Evolutionary conservation across 2,888 invertebrate species (phyloP).

Genomic region (Platypus cylindrus): DNA sequence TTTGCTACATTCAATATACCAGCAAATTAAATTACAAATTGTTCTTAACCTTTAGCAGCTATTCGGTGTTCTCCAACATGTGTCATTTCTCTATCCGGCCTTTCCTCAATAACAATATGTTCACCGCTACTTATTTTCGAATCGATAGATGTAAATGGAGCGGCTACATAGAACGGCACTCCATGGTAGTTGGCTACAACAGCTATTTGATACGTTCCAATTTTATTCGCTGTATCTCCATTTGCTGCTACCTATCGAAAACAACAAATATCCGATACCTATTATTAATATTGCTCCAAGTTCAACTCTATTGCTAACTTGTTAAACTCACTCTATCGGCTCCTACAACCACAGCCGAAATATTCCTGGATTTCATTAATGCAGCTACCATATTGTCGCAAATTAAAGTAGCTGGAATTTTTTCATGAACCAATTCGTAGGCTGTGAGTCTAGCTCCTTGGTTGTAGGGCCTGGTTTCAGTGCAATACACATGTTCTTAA

Average conservation of each 20-base stretch:
- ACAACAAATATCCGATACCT: neutral
- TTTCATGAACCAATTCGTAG: conserved; percentile 85
- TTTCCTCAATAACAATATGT: conserved; percentile 85
- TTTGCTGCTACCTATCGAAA: conserved; percentile 66
- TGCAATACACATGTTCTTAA: conserved; percentile 81
- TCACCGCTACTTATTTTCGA: conserved; percentile 57
- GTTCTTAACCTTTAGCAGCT: conserved; percentile 62
- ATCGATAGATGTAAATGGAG: conserved; percentile 75
- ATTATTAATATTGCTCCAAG: conserved; percentile 43
- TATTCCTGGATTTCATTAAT: conserved; percentile 68
- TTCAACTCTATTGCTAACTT: conserved; percentile 25
- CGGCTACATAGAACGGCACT: conserved; percentile 92
- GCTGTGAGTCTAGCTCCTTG: conserved; percentile 94
- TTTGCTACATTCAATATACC: neutral
- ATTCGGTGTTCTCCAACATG: conserved; percentile 75
- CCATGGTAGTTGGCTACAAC: conserved; percentile 81
- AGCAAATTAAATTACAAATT: no score
- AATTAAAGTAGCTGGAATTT: conserved; percentile 83
- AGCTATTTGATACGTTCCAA: conserved; percentile 93
- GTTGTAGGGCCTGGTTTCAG: conserved; percentile 97
- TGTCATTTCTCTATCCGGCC: conserved; percentile 86
- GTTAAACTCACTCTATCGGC: conserved; percentile 82
- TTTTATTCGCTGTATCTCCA: conserved; percentile 98
- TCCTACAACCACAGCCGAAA: conserved; percentile 91
- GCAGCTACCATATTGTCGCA: conserved; percentile 94